Evolutionary conservation across 2,888 invertebrate genomes (phyloP).

Genomic region (Epinotia ramella): DNA sequence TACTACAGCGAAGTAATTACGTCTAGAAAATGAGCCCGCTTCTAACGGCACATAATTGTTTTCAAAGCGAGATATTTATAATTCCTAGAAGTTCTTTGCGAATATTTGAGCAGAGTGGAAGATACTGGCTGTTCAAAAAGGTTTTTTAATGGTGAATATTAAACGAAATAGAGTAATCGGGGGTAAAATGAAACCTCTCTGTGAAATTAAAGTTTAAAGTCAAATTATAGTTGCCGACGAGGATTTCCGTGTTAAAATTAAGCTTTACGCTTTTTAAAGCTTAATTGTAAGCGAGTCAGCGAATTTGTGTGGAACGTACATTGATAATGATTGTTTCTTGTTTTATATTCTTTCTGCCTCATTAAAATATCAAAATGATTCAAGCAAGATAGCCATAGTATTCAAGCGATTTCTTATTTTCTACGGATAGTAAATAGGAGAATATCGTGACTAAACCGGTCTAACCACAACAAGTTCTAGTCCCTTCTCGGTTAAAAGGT

Average conservation of each 20-base stretch:
- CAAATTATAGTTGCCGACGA: not conserved
- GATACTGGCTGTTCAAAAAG: constrained; percentile 36
- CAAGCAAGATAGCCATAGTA: no score
- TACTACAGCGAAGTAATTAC: constrained; percentile 77
- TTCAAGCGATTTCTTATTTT: no score
- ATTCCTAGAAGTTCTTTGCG: constrained; percentile 60
- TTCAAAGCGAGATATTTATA: constrained; percentile 74
- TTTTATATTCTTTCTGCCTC: no score
- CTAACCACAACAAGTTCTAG: no score
- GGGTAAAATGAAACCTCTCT: not conserved
- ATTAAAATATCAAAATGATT: no score
- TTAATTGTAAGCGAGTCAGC: no score
- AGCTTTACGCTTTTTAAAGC: not conserved
- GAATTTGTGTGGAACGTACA: no score
- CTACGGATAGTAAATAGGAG: no score
- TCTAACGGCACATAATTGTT: constrained; percentile 76
- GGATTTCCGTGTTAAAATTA: not conserved
- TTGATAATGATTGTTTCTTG: no score
- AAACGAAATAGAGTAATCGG: constrained; percentile 11
- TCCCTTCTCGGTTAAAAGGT: no score
- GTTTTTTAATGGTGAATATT: constrained; percentile 32
- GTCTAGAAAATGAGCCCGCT: constrained; percentile 68
- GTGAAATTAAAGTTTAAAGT: not conserved
- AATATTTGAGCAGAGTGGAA: constrained; percentile 48
- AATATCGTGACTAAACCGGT: no score